phyloP scores from a whole-genome alignment of 2,888 invertebrate genomes.

The Oscheius sp. region DNA sequence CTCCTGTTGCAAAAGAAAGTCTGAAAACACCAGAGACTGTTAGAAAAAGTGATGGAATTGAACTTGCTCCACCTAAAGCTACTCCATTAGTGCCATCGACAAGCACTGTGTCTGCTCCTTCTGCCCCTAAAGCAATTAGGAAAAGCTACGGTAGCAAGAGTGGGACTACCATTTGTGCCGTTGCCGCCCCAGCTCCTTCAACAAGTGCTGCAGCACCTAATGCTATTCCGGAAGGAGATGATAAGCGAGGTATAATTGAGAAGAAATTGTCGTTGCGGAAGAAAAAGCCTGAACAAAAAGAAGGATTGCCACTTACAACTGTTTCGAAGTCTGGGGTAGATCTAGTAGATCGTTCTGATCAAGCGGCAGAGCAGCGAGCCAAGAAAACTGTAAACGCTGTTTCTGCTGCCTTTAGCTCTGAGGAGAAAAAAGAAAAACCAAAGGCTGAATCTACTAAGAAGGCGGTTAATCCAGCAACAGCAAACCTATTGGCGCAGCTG shows the following conservation, averaged over 20 bases:
- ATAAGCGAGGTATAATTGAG: conserved; percentile 50
- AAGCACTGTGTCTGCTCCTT: conserved; percentile 25
- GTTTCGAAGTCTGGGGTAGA: conserved; percentile 54
- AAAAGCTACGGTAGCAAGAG: conserved; percentile 57
- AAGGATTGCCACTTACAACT: conserved; percentile 13
- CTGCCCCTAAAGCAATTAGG: conserved; percentile 53
- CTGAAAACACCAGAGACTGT: conserved; percentile 36
- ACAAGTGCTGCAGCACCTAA: conserved; percentile 32
- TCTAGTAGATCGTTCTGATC: conserved; percentile 40
- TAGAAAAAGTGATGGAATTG: conserved; percentile 47
- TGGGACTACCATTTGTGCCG: conserved; percentile 56
- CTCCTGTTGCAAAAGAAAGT: conserved; percentile 15
- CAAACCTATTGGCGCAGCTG: conserved; percentile 58
- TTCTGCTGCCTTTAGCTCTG: conserved; percentile 64
- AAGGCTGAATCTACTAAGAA: neutral
- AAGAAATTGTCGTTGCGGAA: conserved; percentile 55
- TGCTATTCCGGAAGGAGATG: conserved; percentile 27
- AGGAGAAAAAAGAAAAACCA: conserved; percentile 32
- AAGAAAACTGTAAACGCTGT: conserved; percentile 69
- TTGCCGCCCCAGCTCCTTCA: conserved; percentile 46
- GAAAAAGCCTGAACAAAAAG: conserved; percentile 45
- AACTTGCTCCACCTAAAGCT: conserved; percentile 33
- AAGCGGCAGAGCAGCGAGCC: conserved; percentile 63
- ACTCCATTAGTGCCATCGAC: conserved; percentile 14
- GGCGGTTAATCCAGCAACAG: conserved; percentile 30